A percentile compares a stretch with the other conserved stretches of the same genome.
phyloP scores from a whole-genome alignment of 2,797 vertebrate species.

The Staurois parvus region DNA sequence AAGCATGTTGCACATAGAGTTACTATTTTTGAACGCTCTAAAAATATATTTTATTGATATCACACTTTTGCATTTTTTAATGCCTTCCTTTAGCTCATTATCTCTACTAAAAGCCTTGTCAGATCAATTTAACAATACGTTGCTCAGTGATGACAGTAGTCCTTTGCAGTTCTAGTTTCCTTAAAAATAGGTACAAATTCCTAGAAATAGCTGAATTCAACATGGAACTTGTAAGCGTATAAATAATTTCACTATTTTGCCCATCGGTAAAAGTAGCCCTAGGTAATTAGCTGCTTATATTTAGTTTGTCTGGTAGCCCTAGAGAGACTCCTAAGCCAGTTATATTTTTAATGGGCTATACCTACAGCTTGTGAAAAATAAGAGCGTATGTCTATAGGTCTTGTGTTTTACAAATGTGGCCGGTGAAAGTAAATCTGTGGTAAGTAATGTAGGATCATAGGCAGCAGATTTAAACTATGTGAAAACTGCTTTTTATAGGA shows the following conservation, averaged over 20 bases:
- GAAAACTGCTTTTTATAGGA: too few species aligned
- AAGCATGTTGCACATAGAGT: slow-evolving; percentile 11
- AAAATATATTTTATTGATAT: slow-evolving; percentile 18
- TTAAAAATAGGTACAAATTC: neutral
- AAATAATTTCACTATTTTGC: neutral
- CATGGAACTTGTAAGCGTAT: neutral
- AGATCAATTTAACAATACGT: neutral
- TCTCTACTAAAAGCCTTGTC: neutral
- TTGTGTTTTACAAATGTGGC: neutral
- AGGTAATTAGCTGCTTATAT: neutral
- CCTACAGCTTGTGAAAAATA: neutral
- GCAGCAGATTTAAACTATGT: too few species aligned
- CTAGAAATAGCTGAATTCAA: neutral
- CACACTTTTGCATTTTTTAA: neutral
- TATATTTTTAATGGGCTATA: neutral
- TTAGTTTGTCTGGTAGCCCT: neutral
- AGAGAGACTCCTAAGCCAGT: neutral
- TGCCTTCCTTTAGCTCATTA: neutral
- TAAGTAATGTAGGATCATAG: neutral
- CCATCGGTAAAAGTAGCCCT: neutral
- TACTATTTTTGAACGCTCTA: neutral
- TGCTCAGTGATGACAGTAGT: neutral
- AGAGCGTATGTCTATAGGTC: neutral
- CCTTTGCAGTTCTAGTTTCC: neutral
- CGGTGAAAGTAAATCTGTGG: neutral